phyloP scores from a whole-genome alignment of 1,140 invertebrate genomes.

The Microplitis mediator region DNA sequence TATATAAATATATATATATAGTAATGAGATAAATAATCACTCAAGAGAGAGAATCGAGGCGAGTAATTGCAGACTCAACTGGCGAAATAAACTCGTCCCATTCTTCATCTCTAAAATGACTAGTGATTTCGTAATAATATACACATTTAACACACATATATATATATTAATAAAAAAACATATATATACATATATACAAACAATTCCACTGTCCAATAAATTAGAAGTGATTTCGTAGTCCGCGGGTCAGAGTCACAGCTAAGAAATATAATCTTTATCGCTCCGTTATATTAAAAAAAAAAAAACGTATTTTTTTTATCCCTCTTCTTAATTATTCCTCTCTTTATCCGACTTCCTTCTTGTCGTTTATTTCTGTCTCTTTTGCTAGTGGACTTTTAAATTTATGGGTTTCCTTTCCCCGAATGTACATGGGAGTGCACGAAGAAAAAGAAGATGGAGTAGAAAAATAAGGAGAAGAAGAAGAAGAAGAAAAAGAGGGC shows the following conservation, averaged over 20 bases:
- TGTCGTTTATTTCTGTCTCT: neutral
- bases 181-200: neutral
- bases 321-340: too few relatives aligned
- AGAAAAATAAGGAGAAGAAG: too few relatives aligned
- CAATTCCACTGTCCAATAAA: conserved; percentile 23
- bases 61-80: conserved; percentile 3
- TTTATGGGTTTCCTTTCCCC: too few relatives aligned
- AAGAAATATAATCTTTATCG: conserved; percentile 17
- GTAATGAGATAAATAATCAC: neutral
- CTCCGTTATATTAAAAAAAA: neutral
- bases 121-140: conserved; percentile 9
- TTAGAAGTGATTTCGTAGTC: conserved; percentile 31
- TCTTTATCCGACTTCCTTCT: neutral
- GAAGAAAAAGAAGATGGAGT: too few relatives aligned
- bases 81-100: conserved; percentile 1
- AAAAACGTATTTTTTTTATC: conserved; percentile 6
- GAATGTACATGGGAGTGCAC: too few relatives aligned
- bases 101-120: neutral
- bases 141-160: neutral
- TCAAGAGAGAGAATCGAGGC: conserved; percentile 5
- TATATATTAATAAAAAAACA: neutral
- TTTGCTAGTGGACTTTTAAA: neutral
- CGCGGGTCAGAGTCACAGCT: conserved; percentile 26
- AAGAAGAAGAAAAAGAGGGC: too few relatives aligned
- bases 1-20: too few relatives aligned